phyloP scores from a whole-genome alignment of 2,888 invertebrate genomes.

The Euphydryas editha region DNA sequence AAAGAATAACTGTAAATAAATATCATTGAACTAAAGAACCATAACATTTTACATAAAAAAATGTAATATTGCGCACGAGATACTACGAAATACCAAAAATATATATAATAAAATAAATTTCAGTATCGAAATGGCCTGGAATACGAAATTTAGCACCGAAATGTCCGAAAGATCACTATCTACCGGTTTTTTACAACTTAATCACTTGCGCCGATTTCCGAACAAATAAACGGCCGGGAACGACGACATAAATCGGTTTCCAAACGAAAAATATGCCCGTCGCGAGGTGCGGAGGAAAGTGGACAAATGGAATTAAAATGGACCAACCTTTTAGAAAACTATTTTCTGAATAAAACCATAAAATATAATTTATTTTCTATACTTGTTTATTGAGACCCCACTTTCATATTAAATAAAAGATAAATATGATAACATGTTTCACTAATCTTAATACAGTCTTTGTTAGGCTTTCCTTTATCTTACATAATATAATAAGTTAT shows the following conservation, averaged over 20 bases:
- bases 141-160: slow-evolving; percentile 13
- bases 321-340: slow-evolving; percentile 28
- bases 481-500: too few species aligned
- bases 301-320: slow-evolving; percentile 41
- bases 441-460: too few species aligned
- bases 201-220: slow-evolving; percentile 50
- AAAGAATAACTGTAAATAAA: background rate
- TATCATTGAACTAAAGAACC: background rate
- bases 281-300: slow-evolving; percentile 36
- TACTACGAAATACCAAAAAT: slow-evolving; percentile 8
- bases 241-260: slow-evolving; percentile 53
- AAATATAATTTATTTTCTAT: slow-evolving; percentile 13
- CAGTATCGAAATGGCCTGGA: slow-evolving; percentile 11
- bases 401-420: background rate
- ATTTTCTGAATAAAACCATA: slow-evolving; percentile 22
- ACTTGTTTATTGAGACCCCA: background rate
- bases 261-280: slow-evolving; percentile 50
- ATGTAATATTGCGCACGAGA: background rate
- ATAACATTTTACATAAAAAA: background rate
- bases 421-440: background rate
- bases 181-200: slow-evolving; percentile 49
- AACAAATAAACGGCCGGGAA: slow-evolving; percentile 54
- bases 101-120: slow-evolving; percentile 13
- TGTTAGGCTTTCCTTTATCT: too few species aligned
- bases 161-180: slow-evolving; percentile 39